phyloP scores from a whole-genome alignment of 1,140 invertebrate genomes.

The Campodea augens region DNA sequence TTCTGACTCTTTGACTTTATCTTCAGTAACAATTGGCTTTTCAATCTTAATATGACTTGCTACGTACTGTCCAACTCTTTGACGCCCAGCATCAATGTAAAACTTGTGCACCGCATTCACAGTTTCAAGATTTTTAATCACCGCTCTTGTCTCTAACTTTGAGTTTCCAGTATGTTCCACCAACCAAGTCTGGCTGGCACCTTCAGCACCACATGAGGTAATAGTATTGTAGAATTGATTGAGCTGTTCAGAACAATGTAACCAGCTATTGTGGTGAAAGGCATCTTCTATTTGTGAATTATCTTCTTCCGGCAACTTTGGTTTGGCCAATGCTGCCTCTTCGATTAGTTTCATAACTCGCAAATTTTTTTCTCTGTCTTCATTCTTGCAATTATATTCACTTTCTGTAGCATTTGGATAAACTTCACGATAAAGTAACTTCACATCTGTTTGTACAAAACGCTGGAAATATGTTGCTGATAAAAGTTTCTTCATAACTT shows the following conservation, averaged over 20 bases:
- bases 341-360: conserved; percentile 30
- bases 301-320: conserved; percentile 19
- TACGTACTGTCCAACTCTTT: conserved; percentile 28
- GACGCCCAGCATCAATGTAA: conserved; percentile 33
- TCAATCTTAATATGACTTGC: conserved; percentile 13
- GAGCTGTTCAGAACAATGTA: conserved; percentile 24
- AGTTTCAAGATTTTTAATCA: conserved; percentile 28
- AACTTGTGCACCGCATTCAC: conserved; percentile 25
- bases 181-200: conserved; percentile 28
- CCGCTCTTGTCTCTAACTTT: conserved; percentile 28
- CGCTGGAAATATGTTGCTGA: conserved; percentile 22
- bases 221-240: conserved; percentile 29
- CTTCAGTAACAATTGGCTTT: conserved; percentile 4
- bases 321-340: conserved; percentile 26
- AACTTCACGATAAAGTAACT: conserved; percentile 32
- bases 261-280: conserved; percentile 20
- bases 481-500: conserved; percentile 29
- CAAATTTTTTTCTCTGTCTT: conserved; percentile 29
- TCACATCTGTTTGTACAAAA: conserved; percentile 23
- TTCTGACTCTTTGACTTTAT: background rate
- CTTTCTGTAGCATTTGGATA: conserved; percentile 32
- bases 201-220: conserved; percentile 24
- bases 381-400: conserved; percentile 33
- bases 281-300: conserved; percentile 21
- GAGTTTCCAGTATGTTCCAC: conserved; percentile 26